Conservation (phyloP, 1,140 invertebrate genomes). For the Trinorchestia longiramus region DNA sequence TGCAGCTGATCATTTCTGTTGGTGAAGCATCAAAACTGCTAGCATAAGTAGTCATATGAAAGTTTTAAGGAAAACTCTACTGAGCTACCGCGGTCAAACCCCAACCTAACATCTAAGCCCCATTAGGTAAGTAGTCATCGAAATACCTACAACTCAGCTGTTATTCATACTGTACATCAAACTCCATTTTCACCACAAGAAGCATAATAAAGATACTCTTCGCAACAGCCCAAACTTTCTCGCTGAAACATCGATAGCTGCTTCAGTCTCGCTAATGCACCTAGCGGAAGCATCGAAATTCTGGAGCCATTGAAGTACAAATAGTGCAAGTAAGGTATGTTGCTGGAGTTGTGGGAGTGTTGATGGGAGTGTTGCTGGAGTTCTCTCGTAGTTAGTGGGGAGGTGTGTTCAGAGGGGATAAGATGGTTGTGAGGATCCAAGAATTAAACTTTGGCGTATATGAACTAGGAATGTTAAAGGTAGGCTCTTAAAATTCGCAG, state of each 20-base stretch:
- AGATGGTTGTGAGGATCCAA: background rate
- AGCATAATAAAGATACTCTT: background rate
- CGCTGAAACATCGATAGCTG: background rate
- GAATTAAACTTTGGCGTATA: background rate
- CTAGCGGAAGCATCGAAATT: background rate
- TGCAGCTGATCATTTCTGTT: too few species aligned
- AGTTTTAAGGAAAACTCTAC: background rate
- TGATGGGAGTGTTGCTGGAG: background rate
- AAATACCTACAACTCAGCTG: too few species aligned
- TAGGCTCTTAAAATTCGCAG: background rate
- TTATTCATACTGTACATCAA: background rate
- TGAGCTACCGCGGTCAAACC: background rate
- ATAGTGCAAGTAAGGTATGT: background rate
- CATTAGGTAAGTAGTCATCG: too few species aligned
- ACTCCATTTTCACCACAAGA: background rate
- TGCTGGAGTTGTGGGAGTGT: background rate
- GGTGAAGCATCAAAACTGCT: background rate
- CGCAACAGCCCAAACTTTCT: background rate
- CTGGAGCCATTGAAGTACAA: background rate
- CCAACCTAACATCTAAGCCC: background rate
- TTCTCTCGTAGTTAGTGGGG: background rate
- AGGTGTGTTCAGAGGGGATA: background rate
- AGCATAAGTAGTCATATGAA: background rate
- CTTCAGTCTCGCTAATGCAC: background rate
- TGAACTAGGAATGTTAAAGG: background rate